Evolutionary conservation across 2,888 invertebrate species (phyloP).

Genomic region (Drosophila merina): DNA sequence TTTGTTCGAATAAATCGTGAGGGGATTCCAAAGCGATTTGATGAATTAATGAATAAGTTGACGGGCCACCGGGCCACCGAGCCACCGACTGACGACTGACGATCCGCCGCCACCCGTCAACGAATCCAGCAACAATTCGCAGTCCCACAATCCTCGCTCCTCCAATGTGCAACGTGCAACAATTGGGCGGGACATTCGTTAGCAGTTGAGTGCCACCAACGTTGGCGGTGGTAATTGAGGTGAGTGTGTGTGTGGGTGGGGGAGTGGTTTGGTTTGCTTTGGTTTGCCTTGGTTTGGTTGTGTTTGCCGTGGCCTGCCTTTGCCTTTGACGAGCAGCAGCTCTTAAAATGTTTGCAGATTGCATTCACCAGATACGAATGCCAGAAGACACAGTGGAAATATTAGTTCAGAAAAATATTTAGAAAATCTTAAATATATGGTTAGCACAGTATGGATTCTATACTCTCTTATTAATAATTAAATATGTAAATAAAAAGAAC

Average conservation of each 20-base stretch:
- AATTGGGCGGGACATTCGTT: slow-evolving; percentile 82
- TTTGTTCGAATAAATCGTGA: slow-evolving; percentile 78
- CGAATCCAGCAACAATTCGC: neutral
- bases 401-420: neutral
- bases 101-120: slow-evolving; percentile 77
- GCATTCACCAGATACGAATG: slow-evolving; percentile 62
- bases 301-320: slow-evolving; percentile 39
- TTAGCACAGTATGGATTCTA: neutral
- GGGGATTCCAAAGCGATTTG: slow-evolving; percentile 59
- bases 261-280: slow-evolving; percentile 41
- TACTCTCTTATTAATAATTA: neutral
- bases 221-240: slow-evolving; percentile 55
- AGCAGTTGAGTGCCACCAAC: slow-evolving; percentile 75
- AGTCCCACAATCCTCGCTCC: neutral
- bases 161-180: slow-evolving; percentile 81
- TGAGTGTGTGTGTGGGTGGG: slow-evolving; percentile 57
- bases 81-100: too few species aligned
- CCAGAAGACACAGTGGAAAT: slow-evolving; percentile 14
- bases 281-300: neutral
- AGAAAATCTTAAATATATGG: neutral
- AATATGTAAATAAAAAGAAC: neutral
- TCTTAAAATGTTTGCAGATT: slow-evolving; percentile 74
- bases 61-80: slow-evolving; percentile 64
- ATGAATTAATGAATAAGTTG: slow-evolving; percentile 82
- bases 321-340: slow-evolving; percentile 59